Base-by-base conservation (phyloP, 2,797 vertebrate genomes). In the Enteromius radiatus region DNA sequence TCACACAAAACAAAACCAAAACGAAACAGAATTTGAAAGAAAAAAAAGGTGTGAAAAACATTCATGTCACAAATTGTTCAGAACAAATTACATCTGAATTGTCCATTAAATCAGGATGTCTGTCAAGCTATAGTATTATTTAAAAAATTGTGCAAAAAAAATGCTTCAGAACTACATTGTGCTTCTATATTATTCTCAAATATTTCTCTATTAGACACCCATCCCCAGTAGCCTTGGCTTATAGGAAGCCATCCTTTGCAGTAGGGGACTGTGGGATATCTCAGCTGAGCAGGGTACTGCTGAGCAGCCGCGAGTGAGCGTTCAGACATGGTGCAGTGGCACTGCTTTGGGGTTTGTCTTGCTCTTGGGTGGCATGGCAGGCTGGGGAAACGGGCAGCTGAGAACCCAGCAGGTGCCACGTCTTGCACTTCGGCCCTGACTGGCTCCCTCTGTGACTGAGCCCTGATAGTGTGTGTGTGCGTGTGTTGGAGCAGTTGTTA, bases 351-450 rank as follows among this genome's bases (percentile, higher is more conserved):
- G 1, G 64, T 84, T 73, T 82, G 85, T 82, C 85, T 82, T 73
- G 59, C 74, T 49, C 71, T 49, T 70, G 71, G 81, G 74, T 59
- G 76, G 84, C 84, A 84, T 61, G 77, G 73, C 45, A 56, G 76
- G 90, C 90, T 89, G 84, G 74, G 85, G 88, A 81, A 54, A 75
- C 4, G 45, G 80, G 89, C 91, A 92, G 92, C 91, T 91, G 92
- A 89, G 84, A 84, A 10, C 49, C 78, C 73, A 89, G 93, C 92
- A 92, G 91, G 90, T 93, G 93, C 89, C 85, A 89, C 88, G 88
- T 91, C 91, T 91, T 85, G 76, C 80, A 81, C 76, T 79, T 56
- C 11, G 9, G 69, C 84, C 84, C 87, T 75, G 90, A 84, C 45
- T 85, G 69, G 76, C 79, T 54, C 17, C 49, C 23, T 75, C 47